Evolutionary conservation across 2,797 vertebrate genomes (phyloP).

Genomic region (Allobates femoralis): DNA sequence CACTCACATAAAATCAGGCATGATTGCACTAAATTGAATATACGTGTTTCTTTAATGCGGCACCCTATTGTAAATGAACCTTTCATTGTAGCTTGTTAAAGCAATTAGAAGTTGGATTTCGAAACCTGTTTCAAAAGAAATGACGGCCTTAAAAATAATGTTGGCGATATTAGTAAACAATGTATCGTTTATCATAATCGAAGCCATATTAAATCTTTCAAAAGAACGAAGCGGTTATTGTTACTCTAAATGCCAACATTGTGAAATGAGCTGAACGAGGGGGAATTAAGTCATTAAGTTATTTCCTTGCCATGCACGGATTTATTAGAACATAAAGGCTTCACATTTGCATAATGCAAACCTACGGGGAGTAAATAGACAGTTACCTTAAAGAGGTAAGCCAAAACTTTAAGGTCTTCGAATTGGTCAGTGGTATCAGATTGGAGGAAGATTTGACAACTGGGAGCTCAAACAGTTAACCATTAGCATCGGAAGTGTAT

Average conservation of each 20-base stretch:
- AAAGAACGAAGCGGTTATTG: not conserved
- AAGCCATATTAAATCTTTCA: not conserved
- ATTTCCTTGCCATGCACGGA: not conserved
- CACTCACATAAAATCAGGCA: not conserved
- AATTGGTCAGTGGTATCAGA: too few relatives aligned
- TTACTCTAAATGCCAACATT: not conserved
- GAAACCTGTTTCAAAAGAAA: not conserved
- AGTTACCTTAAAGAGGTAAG: not conserved
- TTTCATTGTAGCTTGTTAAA: not conserved
- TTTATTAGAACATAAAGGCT: not conserved
- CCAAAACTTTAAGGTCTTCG: too few relatives aligned
- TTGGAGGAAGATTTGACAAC: too few relatives aligned
- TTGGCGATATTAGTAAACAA: not conserved
- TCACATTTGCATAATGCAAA: not conserved
- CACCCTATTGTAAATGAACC: not conserved
- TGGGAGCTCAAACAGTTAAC: too few relatives aligned
- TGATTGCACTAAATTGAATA: not conserved
- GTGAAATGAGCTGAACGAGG: not conserved
- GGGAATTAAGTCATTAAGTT: slow-evolving; percentile 10
- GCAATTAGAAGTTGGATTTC: not conserved
- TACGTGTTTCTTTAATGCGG: not conserved
- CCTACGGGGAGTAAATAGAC: not conserved
- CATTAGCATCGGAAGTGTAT: too few relatives aligned
- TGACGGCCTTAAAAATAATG: not conserved
- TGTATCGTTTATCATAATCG: not conserved